These are phyloP conservation scores for Troides aeacus DNA, from an alignment of 2,888 invertebrate species.

Conservation along the genomic window DNA sequence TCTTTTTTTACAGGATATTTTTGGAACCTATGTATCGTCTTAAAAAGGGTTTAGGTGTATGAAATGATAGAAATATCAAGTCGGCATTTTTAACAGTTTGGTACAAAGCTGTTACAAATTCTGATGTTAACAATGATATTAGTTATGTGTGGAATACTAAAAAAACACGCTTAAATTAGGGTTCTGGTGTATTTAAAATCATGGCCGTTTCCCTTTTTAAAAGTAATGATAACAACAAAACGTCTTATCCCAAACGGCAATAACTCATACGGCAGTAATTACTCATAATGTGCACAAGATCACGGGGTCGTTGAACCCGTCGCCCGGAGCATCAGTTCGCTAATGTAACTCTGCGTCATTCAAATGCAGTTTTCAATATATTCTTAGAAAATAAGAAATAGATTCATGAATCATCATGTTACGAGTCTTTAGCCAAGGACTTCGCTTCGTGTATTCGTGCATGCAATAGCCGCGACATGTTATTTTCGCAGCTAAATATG, in stretches of 20 bases:
- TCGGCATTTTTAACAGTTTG: no score
- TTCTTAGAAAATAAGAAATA: constrained; percentile 77
- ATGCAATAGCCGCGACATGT: constrained; percentile 40
- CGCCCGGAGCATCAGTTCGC: constrained; percentile 47
- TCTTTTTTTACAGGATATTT: no score
- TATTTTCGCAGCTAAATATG: constrained; percentile 46
- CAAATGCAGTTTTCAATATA: constrained; percentile 73
- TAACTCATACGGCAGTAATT: constrained; percentile 29
- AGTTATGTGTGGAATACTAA: no score
- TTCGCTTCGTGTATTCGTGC: constrained; percentile 43
- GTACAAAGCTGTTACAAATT: no score
- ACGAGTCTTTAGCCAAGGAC: constrained; percentile 66
- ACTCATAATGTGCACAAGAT: constrained; percentile 42
- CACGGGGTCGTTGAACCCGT: constrained; percentile 60
- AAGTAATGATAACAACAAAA: not conserved
- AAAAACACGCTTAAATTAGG: no score
- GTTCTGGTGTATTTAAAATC: no score
- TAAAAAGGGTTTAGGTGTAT: no score
- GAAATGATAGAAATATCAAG: no score
- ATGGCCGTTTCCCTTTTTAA: not conserved
- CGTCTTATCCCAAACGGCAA: constrained; percentile 9
- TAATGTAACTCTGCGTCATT: constrained; percentile 61
- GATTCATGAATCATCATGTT: constrained; percentile 56
- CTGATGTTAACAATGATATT: no score
- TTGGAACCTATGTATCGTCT: no score